A percentile compares a stretch with the other conserved stretches of the same genome.
These are phyloP conservation scores for Brachionus calyciflorus DNA, from an alignment of 1,140 invertebrate species.

Conservation along the genomic window DNA sequence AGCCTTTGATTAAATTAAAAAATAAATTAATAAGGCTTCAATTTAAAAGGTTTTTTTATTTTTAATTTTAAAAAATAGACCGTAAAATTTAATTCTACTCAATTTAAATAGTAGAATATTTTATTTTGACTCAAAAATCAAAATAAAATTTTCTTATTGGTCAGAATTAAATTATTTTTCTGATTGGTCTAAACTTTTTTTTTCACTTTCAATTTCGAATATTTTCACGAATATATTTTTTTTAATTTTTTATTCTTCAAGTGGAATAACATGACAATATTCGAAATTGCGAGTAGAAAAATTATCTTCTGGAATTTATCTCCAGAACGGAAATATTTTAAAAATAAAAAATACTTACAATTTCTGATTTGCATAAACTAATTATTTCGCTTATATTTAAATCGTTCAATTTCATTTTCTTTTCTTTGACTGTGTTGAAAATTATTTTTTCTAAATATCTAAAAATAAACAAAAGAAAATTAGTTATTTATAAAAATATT, in stretches of 20 bases:
- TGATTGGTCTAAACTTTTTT: too few relatives aligned
- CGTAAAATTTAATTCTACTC: not conserved
- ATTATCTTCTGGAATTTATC: not conserved
- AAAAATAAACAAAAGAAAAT: not conserved
- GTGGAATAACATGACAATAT: constrained; percentile 4
- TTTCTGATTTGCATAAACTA: constrained; percentile 43
- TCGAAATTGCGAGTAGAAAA: not conserved
- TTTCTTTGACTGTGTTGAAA: too few relatives aligned
- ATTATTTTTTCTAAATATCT: too few relatives aligned
- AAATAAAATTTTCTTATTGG: too few relatives aligned
- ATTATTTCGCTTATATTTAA: constrained; percentile 23
- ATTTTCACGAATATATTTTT: not conserved
- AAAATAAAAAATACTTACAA: constrained; percentile 26
- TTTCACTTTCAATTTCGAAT: not conserved
- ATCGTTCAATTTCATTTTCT: constrained; percentile 20
- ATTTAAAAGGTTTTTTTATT: not conserved
- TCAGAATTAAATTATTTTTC: too few relatives aligned
- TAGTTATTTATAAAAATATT: not conserved
- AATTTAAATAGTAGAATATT: not conserved
- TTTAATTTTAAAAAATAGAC: not conserved
- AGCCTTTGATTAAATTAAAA: not conserved
- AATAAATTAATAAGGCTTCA: not conserved
- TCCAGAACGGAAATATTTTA: constrained; percentile 28
- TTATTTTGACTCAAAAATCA: too few relatives aligned
- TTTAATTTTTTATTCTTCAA: not conserved